Evolutionary conservation across 2,888 invertebrate genomes (phyloP).

Genomic region (Tenthredo amoena): DNA sequence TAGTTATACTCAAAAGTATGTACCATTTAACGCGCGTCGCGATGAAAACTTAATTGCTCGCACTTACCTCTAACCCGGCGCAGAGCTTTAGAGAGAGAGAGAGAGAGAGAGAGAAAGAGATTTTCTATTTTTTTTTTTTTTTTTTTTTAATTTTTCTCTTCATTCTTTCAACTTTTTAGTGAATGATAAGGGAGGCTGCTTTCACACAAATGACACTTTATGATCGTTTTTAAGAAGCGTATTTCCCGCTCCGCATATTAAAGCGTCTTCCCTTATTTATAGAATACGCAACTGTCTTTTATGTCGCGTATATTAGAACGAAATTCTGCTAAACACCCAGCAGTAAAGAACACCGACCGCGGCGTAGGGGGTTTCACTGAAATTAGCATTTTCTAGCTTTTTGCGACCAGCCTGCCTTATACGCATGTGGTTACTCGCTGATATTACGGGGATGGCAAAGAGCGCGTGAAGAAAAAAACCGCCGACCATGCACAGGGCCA

Average conservation of each 20-base stretch:
- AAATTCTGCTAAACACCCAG: conserved; percentile 59
- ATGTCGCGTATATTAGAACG: conserved; percentile 55
- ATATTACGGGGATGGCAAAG: conserved; percentile 62
- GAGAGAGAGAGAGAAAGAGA: background rate
- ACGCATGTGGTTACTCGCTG: conserved; percentile 56
- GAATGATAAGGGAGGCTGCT: conserved; percentile 30
- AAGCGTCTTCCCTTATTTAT: conserved; percentile 50
- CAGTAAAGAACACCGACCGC: conserved; percentile 56
- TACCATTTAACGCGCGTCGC: conserved; percentile 19
- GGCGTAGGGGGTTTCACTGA: conserved; percentile 61
- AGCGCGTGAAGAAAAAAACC: background rate
- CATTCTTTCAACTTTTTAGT: conserved; percentile 3
- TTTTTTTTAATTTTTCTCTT: background rate
- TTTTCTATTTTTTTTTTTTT: background rate
- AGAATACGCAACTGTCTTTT: conserved; percentile 54
- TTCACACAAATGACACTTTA: conserved; percentile 52
- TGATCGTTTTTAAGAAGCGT: conserved; percentile 48
- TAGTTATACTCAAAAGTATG: conserved; percentile 45
- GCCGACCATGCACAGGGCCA: background rate
- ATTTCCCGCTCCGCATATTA: conserved; percentile 37
- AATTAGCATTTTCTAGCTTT: conserved; percentile 68
- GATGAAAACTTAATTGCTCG: conserved; percentile 48
- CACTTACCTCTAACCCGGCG: background rate
- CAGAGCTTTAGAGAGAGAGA: background rate
- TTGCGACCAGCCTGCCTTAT: conserved; percentile 62